Percentiles rank a stretch among this genome's conserved stretches.
Conservation (phyloP, 2,797 vertebrate genomes). For the Acipenser transmontanus region DNA sequence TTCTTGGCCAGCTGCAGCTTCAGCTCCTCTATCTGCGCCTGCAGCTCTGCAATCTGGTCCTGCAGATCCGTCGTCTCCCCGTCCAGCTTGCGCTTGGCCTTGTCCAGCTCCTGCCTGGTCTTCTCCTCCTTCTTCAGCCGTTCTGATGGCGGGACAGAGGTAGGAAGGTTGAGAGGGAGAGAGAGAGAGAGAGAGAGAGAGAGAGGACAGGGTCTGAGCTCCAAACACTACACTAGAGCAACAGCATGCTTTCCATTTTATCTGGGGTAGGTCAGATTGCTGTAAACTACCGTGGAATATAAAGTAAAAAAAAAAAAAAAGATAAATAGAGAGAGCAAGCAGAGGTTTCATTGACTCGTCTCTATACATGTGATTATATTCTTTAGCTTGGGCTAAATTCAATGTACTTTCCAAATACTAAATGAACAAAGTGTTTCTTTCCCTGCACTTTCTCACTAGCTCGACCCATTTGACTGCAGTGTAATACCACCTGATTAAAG, state of each 20-base stretch:
- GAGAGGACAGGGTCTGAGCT: neutral
- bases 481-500: too few species aligned
- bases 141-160: slow-evolving; percentile 52
- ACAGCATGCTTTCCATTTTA: neutral
- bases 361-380: too few species aligned
- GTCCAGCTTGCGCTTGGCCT: slow-evolving; percentile 92
- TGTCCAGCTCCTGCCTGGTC: slow-evolving; percentile 90
- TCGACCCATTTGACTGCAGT: too few species aligned
- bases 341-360: neutral
- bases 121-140: slow-evolving; percentile 96
- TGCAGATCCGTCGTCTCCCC: slow-evolving; percentile 90
- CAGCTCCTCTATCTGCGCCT: slow-evolving; percentile 90
- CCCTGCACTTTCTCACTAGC: too few species aligned
- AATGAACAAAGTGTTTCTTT: too few species aligned
- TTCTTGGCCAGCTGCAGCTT: slow-evolving; percentile 89
- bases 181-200: too few species aligned
- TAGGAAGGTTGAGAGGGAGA: too few species aligned
- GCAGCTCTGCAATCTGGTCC: slow-evolving; percentile 93
- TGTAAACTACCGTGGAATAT: too few species aligned
- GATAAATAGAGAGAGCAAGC: neutral
- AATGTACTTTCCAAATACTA: too few species aligned
- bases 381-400: too few species aligned
- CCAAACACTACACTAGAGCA: too few species aligned
- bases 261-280: neutral
- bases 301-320: neutral